Percentiles rank a stretch among this genome's conserved stretches.
Conservation (phyloP, 2,888 invertebrate species). For the Drosophila falleni region DNA sequence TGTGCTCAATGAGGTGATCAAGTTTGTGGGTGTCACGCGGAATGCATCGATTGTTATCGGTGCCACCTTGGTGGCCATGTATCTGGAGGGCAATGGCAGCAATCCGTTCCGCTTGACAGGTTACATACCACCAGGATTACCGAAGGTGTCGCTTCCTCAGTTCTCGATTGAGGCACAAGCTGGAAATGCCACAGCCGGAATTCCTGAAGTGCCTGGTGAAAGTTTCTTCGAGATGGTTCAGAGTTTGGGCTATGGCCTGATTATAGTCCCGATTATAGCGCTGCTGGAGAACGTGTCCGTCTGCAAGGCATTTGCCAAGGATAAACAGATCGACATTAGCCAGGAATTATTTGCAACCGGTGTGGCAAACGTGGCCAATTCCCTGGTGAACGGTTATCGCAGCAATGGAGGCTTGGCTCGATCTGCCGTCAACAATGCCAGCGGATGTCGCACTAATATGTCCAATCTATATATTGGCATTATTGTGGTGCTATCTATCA, state of each 20-base stretch:
- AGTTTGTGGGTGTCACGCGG: slow-evolving; percentile 91
- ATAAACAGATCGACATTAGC: slow-evolving; percentile 93
- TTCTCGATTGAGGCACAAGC: slow-evolving; percentile 87
- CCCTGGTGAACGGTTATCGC: slow-evolving; percentile 93
- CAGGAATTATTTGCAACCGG: slow-evolving; percentile 96
- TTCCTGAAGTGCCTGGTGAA: slow-evolving; percentile 64
- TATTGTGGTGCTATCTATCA: slow-evolving; percentile 92
- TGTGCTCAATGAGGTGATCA: slow-evolving; percentile 88
- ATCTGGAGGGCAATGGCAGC: slow-evolving; percentile 87
- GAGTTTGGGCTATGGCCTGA: slow-evolving; percentile 92
- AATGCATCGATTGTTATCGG: slow-evolving; percentile 92
- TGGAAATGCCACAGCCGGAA: slow-evolving; percentile 72
- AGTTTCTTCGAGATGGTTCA: slow-evolving; percentile 90
- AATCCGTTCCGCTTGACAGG: slow-evolving; percentile 89
- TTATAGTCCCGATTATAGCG: slow-evolving; percentile 94
- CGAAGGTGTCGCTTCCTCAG: slow-evolving; percentile 88
- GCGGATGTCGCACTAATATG: slow-evolving; percentile 94
- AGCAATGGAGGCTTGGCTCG: slow-evolving; percentile 93
- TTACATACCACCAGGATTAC: slow-evolving; percentile 91
- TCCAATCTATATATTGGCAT: slow-evolving; percentile 92
- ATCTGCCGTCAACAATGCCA: slow-evolving; percentile 94
- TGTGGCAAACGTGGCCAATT: slow-evolving; percentile 90
- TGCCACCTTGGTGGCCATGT: slow-evolving; percentile 89
- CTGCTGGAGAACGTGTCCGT: slow-evolving; percentile 95
- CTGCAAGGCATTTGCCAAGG: slow-evolving; percentile 87